phyloP scores from a whole-genome alignment of 2,888 invertebrate species.

The Pristionchus maxplancki region DNA sequence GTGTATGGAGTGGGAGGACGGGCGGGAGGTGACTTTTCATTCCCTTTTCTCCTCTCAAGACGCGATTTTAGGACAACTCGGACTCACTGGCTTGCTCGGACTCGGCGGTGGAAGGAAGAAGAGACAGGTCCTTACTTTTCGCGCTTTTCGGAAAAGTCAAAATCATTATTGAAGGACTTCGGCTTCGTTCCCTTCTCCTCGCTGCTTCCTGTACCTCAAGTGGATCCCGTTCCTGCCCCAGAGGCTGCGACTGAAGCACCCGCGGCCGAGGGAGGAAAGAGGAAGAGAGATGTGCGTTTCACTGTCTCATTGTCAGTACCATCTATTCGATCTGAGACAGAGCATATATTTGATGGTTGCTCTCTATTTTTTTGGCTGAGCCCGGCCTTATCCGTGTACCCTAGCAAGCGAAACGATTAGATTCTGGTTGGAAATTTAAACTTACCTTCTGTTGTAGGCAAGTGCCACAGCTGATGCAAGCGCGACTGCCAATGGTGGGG shows the following conservation, averaged over 20 bases:
- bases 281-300: not conserved
- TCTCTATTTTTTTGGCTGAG: too few relatives aligned
- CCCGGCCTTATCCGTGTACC: too few relatives aligned
- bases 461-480: not conserved
- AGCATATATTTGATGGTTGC: too few relatives aligned
- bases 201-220: not conserved
- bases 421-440: too few relatives aligned
- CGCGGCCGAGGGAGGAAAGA: not conserved
- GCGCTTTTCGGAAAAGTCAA: not conserved
- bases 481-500: not conserved
- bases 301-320: too few relatives aligned
- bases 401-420: too few relatives aligned
- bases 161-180: not conserved
- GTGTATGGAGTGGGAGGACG: slow-evolving; percentile 7
- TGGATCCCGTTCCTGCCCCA: not conserved
- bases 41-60: too few relatives aligned
- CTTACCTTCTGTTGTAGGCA: too few relatives aligned
- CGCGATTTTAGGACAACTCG: not conserved
- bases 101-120: slow-evolving; percentile 8
- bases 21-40: not conserved
- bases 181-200: not conserved
- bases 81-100: not conserved
- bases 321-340: not conserved
- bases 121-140: not conserved
- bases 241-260: not conserved